Conservation (phyloP, 2,797 vertebrate species). For the Mallotus villosus region DNA sequence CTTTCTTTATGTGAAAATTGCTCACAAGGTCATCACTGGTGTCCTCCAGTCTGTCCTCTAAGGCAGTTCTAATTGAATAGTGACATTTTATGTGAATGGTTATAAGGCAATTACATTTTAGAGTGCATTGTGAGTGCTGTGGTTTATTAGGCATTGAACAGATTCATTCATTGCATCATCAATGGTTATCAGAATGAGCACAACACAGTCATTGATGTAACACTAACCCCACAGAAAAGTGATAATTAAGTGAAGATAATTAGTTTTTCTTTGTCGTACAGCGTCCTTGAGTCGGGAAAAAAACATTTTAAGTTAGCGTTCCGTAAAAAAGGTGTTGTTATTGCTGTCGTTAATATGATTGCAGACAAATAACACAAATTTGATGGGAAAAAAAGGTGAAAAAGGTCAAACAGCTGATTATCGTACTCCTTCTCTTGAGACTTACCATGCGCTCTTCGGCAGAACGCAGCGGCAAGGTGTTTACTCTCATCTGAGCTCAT, state of each 20-base stretch:
- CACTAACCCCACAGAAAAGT: no score
- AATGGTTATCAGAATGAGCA: no score
- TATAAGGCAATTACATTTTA: constrained; percentile 2
- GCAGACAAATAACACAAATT: no score
- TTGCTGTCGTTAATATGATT: no score
- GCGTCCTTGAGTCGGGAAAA: no score
- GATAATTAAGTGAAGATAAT: no score
- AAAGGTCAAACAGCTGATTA: constrained; percentile 22
- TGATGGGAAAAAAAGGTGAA: neutral
- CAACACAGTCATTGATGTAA: no score
- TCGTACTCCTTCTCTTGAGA: constrained; percentile 32
- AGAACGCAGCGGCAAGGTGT: constrained; percentile 34
- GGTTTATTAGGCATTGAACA: no score
- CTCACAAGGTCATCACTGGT: neutral
- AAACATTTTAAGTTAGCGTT: no score
- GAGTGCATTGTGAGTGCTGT: neutral
- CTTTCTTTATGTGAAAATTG: neutral
- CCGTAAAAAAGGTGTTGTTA: no score
- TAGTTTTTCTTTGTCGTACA: no score
- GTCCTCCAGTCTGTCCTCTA: neutral
- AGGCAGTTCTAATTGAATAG: neutral
- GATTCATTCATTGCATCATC: no score
- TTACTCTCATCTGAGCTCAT: constrained; percentile 46
- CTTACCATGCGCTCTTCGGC: constrained; percentile 24
- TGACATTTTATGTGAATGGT: neutral